phyloP scores from a whole-genome alignment of 2,113 vertebrate genomes.

The Eptatretus burgeri region DNA sequence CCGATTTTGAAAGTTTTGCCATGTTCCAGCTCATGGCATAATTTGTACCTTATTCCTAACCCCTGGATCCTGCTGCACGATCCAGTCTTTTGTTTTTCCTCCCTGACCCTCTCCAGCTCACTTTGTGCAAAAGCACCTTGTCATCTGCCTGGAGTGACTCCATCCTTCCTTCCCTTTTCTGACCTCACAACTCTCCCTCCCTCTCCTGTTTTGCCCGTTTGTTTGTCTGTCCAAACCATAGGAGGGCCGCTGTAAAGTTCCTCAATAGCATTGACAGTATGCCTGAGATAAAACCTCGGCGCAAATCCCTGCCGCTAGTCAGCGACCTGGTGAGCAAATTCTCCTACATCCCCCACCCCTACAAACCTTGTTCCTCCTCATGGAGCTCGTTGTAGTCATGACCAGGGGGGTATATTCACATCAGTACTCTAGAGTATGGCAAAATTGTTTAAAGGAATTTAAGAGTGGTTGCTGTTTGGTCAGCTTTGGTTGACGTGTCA shows the following conservation, averaged over 20 bases:
- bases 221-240: slow-evolving; percentile 8
- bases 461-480: not conserved
- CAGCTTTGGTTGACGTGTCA: not conserved
- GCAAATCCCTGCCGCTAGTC: slow-evolving; percentile 26
- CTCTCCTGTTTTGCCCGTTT: slow-evolving; percentile 13
- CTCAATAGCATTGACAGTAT: slow-evolving; percentile 28
- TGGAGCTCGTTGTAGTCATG: too few species aligned
- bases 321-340: slow-evolving; percentile 12
- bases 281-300: slow-evolving; percentile 25
- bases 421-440: not conserved
- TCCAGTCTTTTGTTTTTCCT: too few species aligned
- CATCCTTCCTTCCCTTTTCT: slow-evolving; percentile 3
- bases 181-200: not conserved
- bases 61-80: too few species aligned
- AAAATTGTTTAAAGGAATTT: not conserved
- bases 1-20: too few species aligned
- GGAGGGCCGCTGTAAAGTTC: slow-evolving; percentile 12
- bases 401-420: not conserved
- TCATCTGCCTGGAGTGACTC: not conserved
- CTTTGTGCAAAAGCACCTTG: too few species aligned
- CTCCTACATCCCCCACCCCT: too few species aligned
- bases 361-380: too few species aligned
- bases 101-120: too few species aligned
- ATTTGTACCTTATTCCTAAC: too few species aligned
- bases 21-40: too few species aligned